Conservation (phyloP, 2,888 invertebrate genomes). For the Pedicia rivosa region DNA sequence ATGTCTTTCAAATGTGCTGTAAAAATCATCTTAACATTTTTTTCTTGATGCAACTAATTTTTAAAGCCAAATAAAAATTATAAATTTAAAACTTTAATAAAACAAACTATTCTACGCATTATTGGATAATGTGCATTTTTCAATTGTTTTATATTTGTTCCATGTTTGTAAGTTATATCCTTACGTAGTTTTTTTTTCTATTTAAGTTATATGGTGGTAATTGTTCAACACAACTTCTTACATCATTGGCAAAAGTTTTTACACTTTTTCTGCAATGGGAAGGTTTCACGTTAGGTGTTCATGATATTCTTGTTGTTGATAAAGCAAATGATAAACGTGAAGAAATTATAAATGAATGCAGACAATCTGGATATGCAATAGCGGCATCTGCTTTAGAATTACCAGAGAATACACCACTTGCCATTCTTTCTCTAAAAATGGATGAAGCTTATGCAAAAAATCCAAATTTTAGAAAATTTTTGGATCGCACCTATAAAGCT, state of each 20-base stretch:
- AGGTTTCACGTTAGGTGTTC: conserved; percentile 90
- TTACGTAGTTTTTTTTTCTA: no score
- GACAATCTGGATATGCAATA: conserved; percentile 43
- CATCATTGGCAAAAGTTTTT: conserved; percentile 83
- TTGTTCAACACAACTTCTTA: conserved; percentile 65
- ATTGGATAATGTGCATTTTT: conserved; percentile 12
- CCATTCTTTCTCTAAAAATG: conserved; percentile 46
- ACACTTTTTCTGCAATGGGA: conserved; percentile 75
- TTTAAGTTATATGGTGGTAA: conserved; percentile 85
- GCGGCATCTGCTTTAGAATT: conserved; percentile 56
- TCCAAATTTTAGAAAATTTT: conserved; percentile 58
- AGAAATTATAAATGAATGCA: conserved; percentile 46
- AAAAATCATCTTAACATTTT: no score
- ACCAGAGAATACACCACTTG: conserved; percentile 37
- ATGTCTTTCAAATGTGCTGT: no score
- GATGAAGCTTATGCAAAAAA: conserved; percentile 54
- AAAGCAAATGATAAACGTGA: conserved; percentile 58
- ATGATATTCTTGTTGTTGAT: conserved; percentile 73
- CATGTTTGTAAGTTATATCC: no score
- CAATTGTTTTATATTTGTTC: conserved; percentile 53
- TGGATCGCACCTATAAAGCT: conserved; percentile 72
- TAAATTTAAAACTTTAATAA: no score
- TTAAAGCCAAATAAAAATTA: no score
- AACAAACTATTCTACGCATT: no score
- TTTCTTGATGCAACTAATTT: no score